Base-by-base conservation (phyloP, 2,797 vertebrate genomes). In the Meriones psammophilus region DNA sequence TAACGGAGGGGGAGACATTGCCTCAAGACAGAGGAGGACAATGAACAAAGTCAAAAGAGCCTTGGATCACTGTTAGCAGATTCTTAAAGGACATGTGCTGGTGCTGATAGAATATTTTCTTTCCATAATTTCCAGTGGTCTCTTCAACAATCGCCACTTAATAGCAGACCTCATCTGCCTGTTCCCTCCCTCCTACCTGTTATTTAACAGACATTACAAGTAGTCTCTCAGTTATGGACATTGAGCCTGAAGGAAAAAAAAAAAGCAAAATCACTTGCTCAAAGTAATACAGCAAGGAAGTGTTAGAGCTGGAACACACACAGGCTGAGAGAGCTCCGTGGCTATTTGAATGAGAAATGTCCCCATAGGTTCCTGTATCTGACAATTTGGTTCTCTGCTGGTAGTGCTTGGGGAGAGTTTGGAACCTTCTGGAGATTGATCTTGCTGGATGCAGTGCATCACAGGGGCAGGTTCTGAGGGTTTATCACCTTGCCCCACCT, bases 1-100 rank as follows among this genome's bases (percentile, higher is more conserved):
- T 12, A 8, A 54, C 46, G 36, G 26, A 33, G 60, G 92, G 15
- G 24, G 26, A 33, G 76, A 78, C 54, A 58, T 81, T 58, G 80
- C 50, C 95, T 84, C 76, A 74, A 92, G 85, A 85, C n/a, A 74
- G 91, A 94, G 22, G 7, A 8, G 10, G 76, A 89, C 85, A 64
- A 89, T 0, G 79, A 54, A 39, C 39, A 88, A 78, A 86, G 71
- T 54, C 18, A 33, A 28, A 71, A 58, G 64, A 86, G 28, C 15
- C 28, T 62, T 4, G 5, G 76, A 12, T 80, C n/a, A 46, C n/a
- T 30, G 14, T 71, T 89, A 66, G 22, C 15, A 46, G 71, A 88
- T 94, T 62, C 76, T 33, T 88, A 46, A 89, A 94, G 64, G 28
- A 62, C 24, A 81, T 18, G 58, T 58, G 26, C 17, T 2, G 10